Percentiles rank a stretch among this genome's conserved stretches.
Conservation (phyloP, 37 sponge, comb jelly and placozoan genomes). For the Beroe ovata region DNA sequence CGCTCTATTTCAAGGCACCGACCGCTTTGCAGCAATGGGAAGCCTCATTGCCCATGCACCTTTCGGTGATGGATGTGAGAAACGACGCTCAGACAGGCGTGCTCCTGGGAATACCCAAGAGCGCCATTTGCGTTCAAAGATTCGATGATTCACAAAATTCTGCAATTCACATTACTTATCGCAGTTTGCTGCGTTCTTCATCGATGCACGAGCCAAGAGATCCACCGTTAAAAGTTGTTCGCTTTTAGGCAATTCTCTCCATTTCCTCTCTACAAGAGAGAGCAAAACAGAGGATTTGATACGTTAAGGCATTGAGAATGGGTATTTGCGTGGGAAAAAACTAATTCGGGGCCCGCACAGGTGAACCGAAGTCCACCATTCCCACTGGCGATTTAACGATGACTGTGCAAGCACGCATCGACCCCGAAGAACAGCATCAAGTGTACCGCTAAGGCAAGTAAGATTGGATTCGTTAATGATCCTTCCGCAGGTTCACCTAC, state of each 20-base stretch:
- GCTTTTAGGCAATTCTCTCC: neutral
- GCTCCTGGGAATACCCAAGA: conserved; percentile 69
- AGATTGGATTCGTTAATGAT: conserved; percentile 69
- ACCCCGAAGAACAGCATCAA: conserved; percentile 67
- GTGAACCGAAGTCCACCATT: conserved; percentile 61
- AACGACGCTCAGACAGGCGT: conserved; percentile 79
- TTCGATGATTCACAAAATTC: conserved; percentile 90
- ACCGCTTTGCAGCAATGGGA: neutral
- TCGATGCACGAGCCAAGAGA: too few relatives aligned
- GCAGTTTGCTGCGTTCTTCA: conserved; percentile 85
- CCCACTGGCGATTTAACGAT: conserved; percentile 20
- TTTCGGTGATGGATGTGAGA: conserved; percentile 30
- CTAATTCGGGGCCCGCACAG: conserved; percentile 62
- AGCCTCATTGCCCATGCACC: neutral
- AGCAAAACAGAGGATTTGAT: conserved; percentile 6
- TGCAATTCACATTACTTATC: conserved; percentile 90
- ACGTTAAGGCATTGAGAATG: neutral
- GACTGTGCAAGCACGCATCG: neutral
- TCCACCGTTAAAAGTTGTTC: conserved; percentile 81
- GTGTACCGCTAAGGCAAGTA: conserved; percentile 55
- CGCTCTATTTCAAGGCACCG: conserved; percentile 66
- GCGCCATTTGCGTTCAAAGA: conserved; percentile 90
- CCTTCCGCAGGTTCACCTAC: too few relatives aligned
- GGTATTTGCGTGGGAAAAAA: conserved; percentile 24
- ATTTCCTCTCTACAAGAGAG: too few relatives aligned